Conservation (phyloP, 2,113 vertebrate species). For the Apteryx mantelli region DNA sequence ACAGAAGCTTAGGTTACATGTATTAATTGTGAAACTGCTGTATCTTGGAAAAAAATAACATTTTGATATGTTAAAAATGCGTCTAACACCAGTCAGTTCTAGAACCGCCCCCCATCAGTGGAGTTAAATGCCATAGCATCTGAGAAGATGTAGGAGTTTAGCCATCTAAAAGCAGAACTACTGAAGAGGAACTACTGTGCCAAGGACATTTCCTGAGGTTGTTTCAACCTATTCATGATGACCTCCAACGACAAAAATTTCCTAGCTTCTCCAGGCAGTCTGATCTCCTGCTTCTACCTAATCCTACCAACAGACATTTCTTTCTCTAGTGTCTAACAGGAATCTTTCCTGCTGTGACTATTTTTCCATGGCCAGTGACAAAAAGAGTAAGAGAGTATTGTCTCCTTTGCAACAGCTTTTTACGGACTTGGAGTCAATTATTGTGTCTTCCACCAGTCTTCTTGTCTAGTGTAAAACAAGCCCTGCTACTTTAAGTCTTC, state of each 20-base stretch:
- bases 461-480: background rate
- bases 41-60: background rate
- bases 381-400: background rate
- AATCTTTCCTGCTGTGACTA: background rate
- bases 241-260: background rate
- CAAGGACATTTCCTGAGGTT: background rate
- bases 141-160: background rate
- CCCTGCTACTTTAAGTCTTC: background rate
- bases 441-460: background rate
- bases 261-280: background rate
- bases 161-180: background rate
- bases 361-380: background rate
- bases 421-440: background rate
- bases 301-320: background rate
- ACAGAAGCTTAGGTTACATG: background rate
- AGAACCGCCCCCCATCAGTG: background rate
- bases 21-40: background rate
- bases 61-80: background rate
- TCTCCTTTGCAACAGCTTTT: background rate
- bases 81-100: background rate
- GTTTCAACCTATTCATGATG: background rate
- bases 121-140: background rate
- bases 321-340: background rate
- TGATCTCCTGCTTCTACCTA: background rate
- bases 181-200: background rate